Conservation (phyloP, 2,113 vertebrate species). For the Otolemur garnettii region DNA sequence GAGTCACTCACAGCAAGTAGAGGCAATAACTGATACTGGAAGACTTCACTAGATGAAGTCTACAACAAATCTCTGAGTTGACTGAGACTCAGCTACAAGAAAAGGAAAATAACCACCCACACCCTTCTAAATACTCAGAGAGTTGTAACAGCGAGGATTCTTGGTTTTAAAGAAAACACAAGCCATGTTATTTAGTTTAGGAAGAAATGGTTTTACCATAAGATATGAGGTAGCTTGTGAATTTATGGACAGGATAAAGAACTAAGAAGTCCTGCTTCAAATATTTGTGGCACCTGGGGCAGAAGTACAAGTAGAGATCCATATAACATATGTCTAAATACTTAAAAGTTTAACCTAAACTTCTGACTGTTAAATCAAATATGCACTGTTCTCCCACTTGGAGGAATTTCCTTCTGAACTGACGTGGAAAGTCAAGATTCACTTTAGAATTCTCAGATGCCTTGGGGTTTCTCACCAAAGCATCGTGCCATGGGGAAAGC, state of each 20-base stretch:
- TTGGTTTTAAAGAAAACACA: constrained; percentile 5
- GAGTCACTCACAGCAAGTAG: background rate
- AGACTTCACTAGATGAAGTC: background rate
- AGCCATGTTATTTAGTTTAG: background rate
- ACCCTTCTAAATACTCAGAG: background rate
- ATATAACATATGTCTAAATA: background rate
- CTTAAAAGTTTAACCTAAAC: background rate
- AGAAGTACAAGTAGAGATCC: background rate
- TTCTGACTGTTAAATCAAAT: background rate
- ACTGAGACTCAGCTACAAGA: background rate
- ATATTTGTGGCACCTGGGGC: background rate
- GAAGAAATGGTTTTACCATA: background rate
- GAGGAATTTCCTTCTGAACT: background rate
- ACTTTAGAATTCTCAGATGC: background rate
- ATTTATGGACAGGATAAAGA: background rate
- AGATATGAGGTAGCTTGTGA: background rate
- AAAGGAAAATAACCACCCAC: background rate
- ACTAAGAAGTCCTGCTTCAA: background rate
- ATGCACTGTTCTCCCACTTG: background rate
- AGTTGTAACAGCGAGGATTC: background rate
- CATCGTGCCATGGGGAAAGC: background rate
- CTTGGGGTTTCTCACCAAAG: background rate
- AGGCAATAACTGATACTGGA: background rate
- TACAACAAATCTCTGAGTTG: background rate
- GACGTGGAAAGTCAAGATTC: background rate